Evolutionary conservation across 2,888 invertebrate species (phyloP).

Genomic region (Stegana nigrithorax): DNA sequence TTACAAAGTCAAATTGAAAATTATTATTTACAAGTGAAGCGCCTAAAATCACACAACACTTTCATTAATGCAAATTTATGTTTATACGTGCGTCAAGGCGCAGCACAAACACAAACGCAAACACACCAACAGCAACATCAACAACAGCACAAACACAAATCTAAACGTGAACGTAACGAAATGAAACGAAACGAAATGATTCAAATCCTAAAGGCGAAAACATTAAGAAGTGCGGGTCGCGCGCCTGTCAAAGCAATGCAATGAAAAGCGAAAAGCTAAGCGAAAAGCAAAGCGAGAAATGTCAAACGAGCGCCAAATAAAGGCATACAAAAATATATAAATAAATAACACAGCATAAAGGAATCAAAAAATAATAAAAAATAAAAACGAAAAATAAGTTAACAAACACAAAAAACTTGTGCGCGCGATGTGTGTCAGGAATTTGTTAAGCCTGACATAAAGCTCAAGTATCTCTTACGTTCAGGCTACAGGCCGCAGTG

Average conservation of each 20-base stretch:
- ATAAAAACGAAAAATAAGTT: not conserved
- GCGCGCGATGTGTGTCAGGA: not conserved
- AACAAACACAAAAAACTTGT: not conserved
- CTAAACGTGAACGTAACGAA: not conserved
- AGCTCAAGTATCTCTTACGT: conserved; percentile 5
- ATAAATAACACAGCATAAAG: too few relatives aligned
- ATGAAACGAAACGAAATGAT: not conserved
- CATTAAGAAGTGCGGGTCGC: too few relatives aligned
- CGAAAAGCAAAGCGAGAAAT: not conserved
- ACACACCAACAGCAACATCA: not conserved
- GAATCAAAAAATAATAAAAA: not conserved
- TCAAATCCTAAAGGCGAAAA: not conserved
- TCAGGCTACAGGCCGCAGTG: too few relatives aligned
- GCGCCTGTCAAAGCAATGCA: too few relatives aligned
- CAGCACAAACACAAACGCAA: not conserved
- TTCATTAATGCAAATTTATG: conserved; percentile 19
- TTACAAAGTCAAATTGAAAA: conserved; percentile 3
- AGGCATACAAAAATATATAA: not conserved
- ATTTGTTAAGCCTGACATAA: not conserved
- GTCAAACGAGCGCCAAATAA: not conserved
- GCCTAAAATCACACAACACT: conserved; percentile 21
- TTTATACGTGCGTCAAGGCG: not conserved
- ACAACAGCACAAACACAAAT: not conserved
- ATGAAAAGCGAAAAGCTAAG: not conserved
- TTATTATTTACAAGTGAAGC: conserved; percentile 7